These are phyloP conservation scores for Tachina grossa DNA, from an alignment of 2,888 invertebrate genomes.

Conservation along the genomic window DNA sequence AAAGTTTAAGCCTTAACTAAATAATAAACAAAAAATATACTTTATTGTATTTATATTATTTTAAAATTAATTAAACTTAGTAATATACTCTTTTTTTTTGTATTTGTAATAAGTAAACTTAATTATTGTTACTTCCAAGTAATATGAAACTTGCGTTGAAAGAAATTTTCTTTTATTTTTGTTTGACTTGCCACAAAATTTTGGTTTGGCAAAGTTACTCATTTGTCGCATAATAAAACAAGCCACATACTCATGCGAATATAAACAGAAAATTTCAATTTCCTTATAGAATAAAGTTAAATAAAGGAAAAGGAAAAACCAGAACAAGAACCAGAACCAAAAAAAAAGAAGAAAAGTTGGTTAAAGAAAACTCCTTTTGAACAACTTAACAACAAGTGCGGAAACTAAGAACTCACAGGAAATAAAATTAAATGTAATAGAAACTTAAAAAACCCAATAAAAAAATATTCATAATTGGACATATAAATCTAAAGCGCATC, in stretches of 20 bases:
- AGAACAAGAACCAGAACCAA: background rate
- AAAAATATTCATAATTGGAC: constrained; percentile 44
- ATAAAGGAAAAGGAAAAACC: background rate
- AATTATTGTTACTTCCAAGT: constrained; percentile 5
- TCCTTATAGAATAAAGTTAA: constrained; percentile 44
- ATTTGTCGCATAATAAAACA: constrained; percentile 47
- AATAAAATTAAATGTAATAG: constrained; percentile 66
- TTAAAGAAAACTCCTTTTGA: constrained; percentile 64
- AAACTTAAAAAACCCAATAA: constrained; percentile 43
- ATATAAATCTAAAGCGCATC: constrained; percentile 21
- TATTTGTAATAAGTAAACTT: constrained; percentile 3
- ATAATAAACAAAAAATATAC: background rate
- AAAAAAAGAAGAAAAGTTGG: constrained; percentile 58
- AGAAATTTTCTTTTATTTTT: constrained; percentile 35
- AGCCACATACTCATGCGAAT: constrained; percentile 40
- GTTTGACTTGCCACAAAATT: constrained; percentile 49
- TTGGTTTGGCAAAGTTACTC: constrained; percentile 38
- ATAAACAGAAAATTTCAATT: constrained; percentile 55
- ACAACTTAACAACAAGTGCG: constrained; percentile 64
- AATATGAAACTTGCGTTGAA: constrained; percentile 52
- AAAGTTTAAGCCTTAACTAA: no score
- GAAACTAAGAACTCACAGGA: constrained; percentile 64
- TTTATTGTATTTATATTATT: constrained; percentile 1
- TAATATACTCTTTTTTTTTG: background rate
- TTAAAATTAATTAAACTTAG: background rate